These are phyloP conservation scores for Ommatoiulus sabulosus DNA, from an alignment of 2,888 invertebrate species.

Conservation along the genomic window DNA sequence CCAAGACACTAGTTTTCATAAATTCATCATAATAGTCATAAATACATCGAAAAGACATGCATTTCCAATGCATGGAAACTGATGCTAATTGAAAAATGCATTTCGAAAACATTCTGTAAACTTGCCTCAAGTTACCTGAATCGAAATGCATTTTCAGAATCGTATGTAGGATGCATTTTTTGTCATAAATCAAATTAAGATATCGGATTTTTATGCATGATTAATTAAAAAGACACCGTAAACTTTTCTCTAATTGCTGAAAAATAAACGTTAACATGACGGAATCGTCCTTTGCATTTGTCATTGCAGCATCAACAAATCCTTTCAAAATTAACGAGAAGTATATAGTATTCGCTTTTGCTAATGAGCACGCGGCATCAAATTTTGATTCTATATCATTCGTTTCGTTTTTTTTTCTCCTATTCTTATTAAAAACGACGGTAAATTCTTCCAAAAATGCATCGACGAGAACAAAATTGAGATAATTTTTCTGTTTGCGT, in stretches of 20 bases:
- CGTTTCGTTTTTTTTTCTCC: neutral
- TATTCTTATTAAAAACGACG: neutral
- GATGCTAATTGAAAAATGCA: no score
- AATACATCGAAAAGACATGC: no score
- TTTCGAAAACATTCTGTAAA: no score
- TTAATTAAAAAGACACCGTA: neutral
- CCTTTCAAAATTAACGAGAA: neutral
- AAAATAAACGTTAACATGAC: neutral
- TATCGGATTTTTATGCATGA: neutral
- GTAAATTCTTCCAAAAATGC: neutral
- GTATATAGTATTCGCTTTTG: neutral
- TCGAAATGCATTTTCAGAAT: no score
- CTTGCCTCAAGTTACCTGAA: no score
- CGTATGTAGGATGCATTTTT: no score
- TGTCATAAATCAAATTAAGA: no score
- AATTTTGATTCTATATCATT: neutral
- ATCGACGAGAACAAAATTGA: neutral
- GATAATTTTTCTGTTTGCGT: constrained; percentile 17
- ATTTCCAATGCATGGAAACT: no score
- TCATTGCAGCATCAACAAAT: neutral
- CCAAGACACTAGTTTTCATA: no score
- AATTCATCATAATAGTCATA: no score
- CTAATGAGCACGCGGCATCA: neutral
- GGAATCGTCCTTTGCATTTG: neutral
- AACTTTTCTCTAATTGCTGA: neutral